Evolutionary conservation across 2,113 vertebrate genomes (phyloP).

Genomic region (Paedocypris sp.): DNA sequence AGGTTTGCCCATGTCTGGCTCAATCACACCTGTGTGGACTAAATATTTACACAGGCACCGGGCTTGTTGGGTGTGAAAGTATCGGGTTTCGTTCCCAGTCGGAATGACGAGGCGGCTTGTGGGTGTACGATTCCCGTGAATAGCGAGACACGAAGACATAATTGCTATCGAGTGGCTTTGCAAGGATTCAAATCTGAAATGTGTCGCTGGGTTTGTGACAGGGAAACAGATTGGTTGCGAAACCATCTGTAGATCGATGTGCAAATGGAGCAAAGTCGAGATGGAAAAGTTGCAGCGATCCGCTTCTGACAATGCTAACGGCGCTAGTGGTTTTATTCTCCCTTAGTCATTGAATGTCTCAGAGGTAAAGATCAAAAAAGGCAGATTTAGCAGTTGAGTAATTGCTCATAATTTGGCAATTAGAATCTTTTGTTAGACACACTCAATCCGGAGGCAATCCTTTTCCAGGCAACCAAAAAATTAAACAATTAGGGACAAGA

Average conservation of each 20-base stretch:
- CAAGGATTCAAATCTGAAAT: constrained; percentile 15
- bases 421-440: not conserved
- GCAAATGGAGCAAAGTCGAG: not conserved
- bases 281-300: not conserved
- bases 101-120: not conserved
- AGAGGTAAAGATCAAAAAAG: constrained; percentile 10
- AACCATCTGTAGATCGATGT: not conserved
- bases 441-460: not conserved
- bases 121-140: constrained; percentile 12
- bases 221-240: not conserved
- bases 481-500: not conserved
- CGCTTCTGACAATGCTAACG: not conserved
- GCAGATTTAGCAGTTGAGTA: constrained; percentile 18
- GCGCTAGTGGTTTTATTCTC: not conserved
- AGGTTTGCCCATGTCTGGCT: constrained; percentile 23
- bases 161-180: constrained; percentile 17
- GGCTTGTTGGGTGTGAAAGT: constrained; percentile 2
- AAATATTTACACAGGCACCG: constrained; percentile 33
- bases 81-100: not conserved
- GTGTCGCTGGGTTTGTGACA: not conserved
- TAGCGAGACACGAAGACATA: not conserved
- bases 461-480: not conserved
- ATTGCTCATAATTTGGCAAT: constrained; percentile 12
- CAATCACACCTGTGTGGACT: constrained; percentile 34
- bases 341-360: constrained; percentile 12